phyloP scores from a whole-genome alignment of 2,113 vertebrate genomes.

The Sula dactylatra region DNA sequence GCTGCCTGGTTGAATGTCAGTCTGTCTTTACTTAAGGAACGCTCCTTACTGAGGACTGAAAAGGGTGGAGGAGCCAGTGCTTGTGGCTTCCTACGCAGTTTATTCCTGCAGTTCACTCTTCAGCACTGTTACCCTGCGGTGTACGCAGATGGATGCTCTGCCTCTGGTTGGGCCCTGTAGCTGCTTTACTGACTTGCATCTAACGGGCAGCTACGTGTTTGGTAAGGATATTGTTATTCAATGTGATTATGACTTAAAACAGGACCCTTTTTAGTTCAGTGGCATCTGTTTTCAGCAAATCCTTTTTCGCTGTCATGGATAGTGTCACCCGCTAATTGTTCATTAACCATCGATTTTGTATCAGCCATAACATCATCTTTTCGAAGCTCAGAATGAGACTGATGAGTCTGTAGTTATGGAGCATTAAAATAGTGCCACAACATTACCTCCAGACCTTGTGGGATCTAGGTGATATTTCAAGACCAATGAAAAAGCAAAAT shows the following conservation, averaged over 20 bases:
- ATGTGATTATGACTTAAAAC: neutral
- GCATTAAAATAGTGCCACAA: neutral
- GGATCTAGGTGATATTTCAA: neutral
- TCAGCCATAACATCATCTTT: neutral
- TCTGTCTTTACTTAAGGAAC: neutral
- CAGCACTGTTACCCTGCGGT: neutral
- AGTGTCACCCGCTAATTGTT: neutral
- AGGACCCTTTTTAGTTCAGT: neutral
- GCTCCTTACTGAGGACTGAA: neutral
- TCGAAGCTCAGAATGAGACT: neutral
- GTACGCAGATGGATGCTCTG: neutral
- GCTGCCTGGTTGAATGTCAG: neutral
- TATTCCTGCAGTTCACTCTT: neutral
- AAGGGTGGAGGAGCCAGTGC: neutral
- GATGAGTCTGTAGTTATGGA: neutral
- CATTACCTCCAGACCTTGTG: neutral
- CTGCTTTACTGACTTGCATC: neutral
- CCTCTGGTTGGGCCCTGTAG: neutral
- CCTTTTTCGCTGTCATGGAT: neutral
- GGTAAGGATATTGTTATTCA: neutral
- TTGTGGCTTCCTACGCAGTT: neutral
- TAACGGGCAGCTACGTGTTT: neutral
- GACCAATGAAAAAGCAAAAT: neutral
- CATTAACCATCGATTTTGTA: neutral
- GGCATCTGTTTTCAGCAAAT: neutral